phyloP scores from a whole-genome alignment of 2,888 invertebrate genomes.

The Rhamphomyia laevipes region DNA sequence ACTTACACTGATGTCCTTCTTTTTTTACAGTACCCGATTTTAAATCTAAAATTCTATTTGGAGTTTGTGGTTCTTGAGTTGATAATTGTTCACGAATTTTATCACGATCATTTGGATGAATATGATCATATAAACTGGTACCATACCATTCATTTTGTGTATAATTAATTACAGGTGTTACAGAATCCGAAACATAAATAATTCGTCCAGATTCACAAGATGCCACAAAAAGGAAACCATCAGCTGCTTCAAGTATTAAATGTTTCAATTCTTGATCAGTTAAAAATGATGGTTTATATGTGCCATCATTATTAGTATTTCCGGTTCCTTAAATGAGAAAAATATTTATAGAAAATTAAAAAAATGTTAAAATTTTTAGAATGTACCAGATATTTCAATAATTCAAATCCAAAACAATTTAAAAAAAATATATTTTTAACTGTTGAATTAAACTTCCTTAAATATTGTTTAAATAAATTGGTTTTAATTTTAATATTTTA shows the following conservation, averaged over 20 bases:
- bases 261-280: slow-evolving; percentile 96
- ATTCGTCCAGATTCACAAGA: slow-evolving; percentile 90
- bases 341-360: no score
- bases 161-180: slow-evolving; percentile 88
- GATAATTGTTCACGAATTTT: slow-evolving; percentile 89
- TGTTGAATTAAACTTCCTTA: no score
- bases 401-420: no score
- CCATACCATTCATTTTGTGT: slow-evolving; percentile 94
- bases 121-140: slow-evolving; percentile 79
- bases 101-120: slow-evolving; percentile 92
- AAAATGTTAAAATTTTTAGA: no score
- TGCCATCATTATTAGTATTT: slow-evolving; percentile 81
- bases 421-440: no score
- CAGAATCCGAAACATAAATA: slow-evolving; percentile 93
- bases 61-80: slow-evolving; percentile 85
- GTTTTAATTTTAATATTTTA: no score
- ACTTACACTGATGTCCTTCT: slow-evolving; percentile 68
- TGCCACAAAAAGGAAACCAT: slow-evolving; percentile 66
- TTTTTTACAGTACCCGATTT: slow-evolving; percentile 96
- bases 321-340: no score
- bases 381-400: no score
- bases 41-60: slow-evolving; percentile 85
- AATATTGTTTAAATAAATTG: no score
- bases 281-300: slow-evolving; percentile 91
- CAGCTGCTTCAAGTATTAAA: slow-evolving; percentile 91